Evolutionary conservation across 2,113 vertebrate genomes (phyloP).

Genomic region (Tricholaema leucomelas): DNA sequence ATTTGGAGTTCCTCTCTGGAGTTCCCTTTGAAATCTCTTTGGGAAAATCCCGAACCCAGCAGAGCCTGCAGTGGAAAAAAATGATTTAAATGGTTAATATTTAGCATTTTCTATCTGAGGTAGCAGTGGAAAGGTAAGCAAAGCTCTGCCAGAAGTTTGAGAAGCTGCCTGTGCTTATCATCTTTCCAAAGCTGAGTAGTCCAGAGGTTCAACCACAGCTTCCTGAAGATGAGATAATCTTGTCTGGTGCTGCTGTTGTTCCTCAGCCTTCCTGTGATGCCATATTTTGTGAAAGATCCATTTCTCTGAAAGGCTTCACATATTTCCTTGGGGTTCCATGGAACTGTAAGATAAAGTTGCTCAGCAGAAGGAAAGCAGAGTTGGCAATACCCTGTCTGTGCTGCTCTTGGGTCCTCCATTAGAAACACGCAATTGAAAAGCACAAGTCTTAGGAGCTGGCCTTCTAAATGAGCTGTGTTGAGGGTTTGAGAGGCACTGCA

Average conservation of each 20-base stretch:
- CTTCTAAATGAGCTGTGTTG: background rate
- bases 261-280: background rate
- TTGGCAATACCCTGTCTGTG: background rate
- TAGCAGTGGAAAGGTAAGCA: background rate
- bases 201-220: background rate
- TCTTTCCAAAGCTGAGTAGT: background rate
- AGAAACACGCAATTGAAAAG: background rate
- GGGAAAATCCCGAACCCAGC: background rate
- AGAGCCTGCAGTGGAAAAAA: background rate
- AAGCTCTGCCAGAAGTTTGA: background rate
- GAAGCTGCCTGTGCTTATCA: background rate
- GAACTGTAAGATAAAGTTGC: background rate
- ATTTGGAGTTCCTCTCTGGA: background rate
- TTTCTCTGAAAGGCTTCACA: background rate
- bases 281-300: background rate
- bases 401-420: background rate
- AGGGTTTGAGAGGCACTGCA: background rate
- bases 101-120: background rate
- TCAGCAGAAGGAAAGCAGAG: background rate
- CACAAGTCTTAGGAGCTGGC: fast-evolving
- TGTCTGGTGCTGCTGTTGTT: background rate
- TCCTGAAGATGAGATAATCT: background rate
- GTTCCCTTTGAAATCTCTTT: background rate
- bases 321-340: background rate
- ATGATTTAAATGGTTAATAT: background rate